These are phyloP conservation scores for Propithecus coquereli DNA, from an alignment of 2,113 vertebrate species.

Conservation along the genomic window DNA sequence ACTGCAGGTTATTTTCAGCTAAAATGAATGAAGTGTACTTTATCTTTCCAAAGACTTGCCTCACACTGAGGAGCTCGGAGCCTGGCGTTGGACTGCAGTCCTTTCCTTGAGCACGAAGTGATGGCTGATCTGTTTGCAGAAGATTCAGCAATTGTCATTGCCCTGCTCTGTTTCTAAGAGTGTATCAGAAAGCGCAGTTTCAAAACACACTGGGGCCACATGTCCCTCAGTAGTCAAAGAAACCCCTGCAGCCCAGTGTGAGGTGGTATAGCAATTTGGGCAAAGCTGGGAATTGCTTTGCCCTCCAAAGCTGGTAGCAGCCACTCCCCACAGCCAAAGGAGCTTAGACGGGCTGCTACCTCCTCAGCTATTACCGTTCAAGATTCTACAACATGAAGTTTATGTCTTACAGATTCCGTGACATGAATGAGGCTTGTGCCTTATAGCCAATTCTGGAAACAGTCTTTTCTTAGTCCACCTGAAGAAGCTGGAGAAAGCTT, in stretches of 20 bases:
- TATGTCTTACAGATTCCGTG: not conserved
- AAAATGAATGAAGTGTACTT: not conserved
- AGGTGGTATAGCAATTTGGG: not conserved
- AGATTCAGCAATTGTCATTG: not conserved
- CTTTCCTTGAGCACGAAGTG: not conserved
- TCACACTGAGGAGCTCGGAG: not conserved
- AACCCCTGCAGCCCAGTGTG: not conserved
- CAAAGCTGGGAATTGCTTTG: too few relatives aligned
- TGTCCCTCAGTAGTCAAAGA: not conserved
- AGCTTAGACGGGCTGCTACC: too few relatives aligned
- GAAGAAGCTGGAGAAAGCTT: not conserved
- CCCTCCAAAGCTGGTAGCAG: too few relatives aligned
- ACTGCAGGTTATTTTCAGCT: not conserved
- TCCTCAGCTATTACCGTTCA: fast-evolving
- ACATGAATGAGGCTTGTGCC: not conserved
- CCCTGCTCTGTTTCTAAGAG: not conserved
- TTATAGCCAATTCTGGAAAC: not conserved
- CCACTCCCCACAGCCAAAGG: not conserved
- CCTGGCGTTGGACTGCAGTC: not conserved
- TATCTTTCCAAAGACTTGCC: not conserved
- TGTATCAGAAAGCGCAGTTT: fast-evolving
- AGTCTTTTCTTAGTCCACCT: not conserved
- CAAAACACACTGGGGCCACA: not conserved
- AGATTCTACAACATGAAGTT: not conserved
- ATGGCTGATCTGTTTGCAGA: not conserved